Evolutionary conservation across 2,797 vertebrate species (phyloP).

Genomic region (Cheirogaleus major): DNA sequence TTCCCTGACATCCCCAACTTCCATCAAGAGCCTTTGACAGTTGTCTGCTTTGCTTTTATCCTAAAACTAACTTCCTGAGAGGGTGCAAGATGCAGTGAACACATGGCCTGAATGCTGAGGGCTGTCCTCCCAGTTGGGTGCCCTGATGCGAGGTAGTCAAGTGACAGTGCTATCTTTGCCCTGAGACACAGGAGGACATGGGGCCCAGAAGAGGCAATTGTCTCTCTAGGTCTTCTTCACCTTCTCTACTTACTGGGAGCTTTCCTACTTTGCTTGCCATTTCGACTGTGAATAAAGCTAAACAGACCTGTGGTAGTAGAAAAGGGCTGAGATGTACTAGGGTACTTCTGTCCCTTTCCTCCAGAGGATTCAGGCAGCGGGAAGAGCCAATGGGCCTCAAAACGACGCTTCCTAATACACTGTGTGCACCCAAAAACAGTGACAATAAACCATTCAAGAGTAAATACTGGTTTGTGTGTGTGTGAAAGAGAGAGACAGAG

Average conservation of each 20-base stretch:
- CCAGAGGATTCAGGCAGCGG: neutral
- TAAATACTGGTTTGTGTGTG: neutral
- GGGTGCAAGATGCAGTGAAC: neutral
- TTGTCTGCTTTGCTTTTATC: slow-evolving; percentile 38
- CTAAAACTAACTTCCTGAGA: slow-evolving; percentile 11
- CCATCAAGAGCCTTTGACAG: neutral
- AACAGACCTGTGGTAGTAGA: neutral
- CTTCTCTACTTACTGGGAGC: neutral
- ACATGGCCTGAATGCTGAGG: neutral
- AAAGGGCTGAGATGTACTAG: neutral
- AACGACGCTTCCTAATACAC: neutral
- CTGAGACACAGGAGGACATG: neutral
- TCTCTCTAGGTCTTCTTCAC: neutral
- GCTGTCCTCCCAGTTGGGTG: neutral
- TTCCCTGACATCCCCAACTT: slow-evolving; percentile 1
- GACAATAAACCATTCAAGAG: neutral
- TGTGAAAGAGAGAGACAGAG: neutral
- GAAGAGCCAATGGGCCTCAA: neutral
- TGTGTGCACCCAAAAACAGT: too few species aligned
- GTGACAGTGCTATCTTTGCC: neutral
- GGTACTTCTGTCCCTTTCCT: neutral
- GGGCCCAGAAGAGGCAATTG: accelerated
- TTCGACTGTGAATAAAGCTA: neutral
- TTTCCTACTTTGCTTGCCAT: neutral
- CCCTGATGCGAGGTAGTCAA: neutral